Evolutionary conservation across 2,797 vertebrate genomes (phyloP).

Genomic region (Hydrocynus forskahlii): DNA sequence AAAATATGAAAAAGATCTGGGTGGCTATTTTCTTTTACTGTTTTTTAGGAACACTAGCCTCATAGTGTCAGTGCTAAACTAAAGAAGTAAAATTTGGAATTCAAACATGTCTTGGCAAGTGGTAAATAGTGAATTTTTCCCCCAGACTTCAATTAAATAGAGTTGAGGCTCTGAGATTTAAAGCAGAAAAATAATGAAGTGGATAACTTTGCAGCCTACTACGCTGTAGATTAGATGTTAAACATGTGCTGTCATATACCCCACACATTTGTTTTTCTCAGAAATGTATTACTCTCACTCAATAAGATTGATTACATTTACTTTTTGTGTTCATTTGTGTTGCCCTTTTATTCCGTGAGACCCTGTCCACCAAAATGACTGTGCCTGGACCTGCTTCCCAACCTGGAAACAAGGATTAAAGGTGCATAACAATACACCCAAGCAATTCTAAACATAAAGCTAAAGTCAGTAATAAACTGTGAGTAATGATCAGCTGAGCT

Average conservation of each 20-base stretch:
- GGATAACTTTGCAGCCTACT: no score
- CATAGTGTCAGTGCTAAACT: no score
- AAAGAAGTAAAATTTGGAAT: no score
- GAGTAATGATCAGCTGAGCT: slow-evolving; percentile 19
- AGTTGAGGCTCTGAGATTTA: no score
- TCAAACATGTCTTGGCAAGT: no score
- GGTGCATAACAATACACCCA: not conserved
- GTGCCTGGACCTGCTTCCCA: not conserved
- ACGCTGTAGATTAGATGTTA: not conserved
- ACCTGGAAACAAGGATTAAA: not conserved
- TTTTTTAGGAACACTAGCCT: no score
- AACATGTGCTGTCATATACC: not conserved
- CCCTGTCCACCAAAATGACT: not conserved
- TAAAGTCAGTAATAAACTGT: slow-evolving; percentile 22
- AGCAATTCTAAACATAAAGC: slow-evolving; percentile 2
- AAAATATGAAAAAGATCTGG: no score
- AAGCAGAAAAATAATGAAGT: no score
- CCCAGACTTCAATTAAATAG: no score
- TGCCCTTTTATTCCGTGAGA: not conserved
- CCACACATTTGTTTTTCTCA: not conserved
- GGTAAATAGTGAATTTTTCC: no score
- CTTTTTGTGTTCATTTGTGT: not conserved
- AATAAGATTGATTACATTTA: not conserved
- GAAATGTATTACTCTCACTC: not conserved
- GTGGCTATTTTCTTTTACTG: no score